These are phyloP conservation scores for Hypanus sabinus DNA, from an alignment of 2,113 vertebrate genomes.

Conservation along the genomic window DNA sequence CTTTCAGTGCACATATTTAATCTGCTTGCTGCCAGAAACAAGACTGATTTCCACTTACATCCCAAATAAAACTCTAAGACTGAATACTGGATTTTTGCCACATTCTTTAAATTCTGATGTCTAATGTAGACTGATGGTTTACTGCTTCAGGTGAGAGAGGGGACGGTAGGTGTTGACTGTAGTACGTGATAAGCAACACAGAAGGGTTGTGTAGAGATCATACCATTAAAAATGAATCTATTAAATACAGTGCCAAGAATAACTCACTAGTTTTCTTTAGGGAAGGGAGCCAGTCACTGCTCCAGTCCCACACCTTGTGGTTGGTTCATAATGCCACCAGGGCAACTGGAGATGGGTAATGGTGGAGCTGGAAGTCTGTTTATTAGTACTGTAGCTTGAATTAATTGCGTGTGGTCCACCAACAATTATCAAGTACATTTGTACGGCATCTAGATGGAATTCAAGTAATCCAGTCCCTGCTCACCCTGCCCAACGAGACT, in stretches of 20 bases:
- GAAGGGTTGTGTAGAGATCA: not conserved
- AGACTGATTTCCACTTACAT: not conserved
- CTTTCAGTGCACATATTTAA: not conserved
- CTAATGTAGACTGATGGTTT: not conserved
- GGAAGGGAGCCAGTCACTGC: not conserved
- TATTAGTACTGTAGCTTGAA: not conserved
- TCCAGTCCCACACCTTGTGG: not conserved
- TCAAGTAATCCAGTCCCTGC: not conserved
- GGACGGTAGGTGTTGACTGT: not conserved
- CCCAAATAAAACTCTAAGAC: not conserved
- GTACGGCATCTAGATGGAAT: not conserved
- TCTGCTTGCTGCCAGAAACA: not conserved
- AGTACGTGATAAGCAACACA: not conserved
- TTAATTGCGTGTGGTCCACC: not conserved
- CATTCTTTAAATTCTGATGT: not conserved
- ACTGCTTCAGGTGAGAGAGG: not conserved
- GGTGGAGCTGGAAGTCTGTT: not conserved
- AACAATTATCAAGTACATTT: not conserved
- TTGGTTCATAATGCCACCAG: not conserved
- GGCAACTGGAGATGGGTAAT: constrained; percentile 6
- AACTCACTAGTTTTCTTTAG: not conserved
- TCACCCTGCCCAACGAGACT: not conserved
- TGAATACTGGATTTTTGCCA: not conserved
- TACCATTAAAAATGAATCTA: not conserved
- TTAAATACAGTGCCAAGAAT: not conserved